These are phyloP conservation scores for Peromyscus aztecus DNA, from an alignment of 2,797 vertebrate species.

Conservation along the genomic window DNA sequence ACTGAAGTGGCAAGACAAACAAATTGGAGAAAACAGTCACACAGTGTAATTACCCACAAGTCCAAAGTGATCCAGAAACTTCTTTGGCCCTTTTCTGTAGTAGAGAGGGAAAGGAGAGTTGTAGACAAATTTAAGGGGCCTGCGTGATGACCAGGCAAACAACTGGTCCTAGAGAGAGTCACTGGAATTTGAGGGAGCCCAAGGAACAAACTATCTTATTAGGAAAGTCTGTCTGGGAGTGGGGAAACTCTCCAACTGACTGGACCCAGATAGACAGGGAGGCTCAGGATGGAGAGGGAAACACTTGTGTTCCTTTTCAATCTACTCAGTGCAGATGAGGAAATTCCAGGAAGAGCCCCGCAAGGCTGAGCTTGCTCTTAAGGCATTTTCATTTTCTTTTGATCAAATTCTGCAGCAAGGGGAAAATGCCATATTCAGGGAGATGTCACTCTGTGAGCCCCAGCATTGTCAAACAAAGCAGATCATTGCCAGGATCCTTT, in stretches of 20 bases:
- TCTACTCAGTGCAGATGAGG: not conserved
- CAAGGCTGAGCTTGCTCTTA: not conserved
- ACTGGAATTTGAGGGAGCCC: not conserved
- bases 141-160: no score
- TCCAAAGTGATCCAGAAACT: not conserved
- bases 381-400: not conserved
- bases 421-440: not conserved
- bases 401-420: not conserved
- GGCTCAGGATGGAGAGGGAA: not conserved
- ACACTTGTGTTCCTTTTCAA: not conserved
- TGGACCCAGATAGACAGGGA: not conserved
- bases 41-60: not conserved
- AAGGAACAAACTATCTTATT: not conserved
- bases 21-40: not conserved
- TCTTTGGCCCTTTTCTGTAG: not conserved
- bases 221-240: not conserved
- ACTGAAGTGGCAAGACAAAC: not conserved
- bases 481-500: not conserved
- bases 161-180: not conserved
- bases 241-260: no score
- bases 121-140: not conserved
- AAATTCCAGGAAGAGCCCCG: not conserved
- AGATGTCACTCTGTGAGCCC: not conserved
- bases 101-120: not conserved
- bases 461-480: not conserved